Evolutionary conservation across 2,113 vertebrate species (phyloP).

Genomic region (Thamnophis sirtalis): DNA sequence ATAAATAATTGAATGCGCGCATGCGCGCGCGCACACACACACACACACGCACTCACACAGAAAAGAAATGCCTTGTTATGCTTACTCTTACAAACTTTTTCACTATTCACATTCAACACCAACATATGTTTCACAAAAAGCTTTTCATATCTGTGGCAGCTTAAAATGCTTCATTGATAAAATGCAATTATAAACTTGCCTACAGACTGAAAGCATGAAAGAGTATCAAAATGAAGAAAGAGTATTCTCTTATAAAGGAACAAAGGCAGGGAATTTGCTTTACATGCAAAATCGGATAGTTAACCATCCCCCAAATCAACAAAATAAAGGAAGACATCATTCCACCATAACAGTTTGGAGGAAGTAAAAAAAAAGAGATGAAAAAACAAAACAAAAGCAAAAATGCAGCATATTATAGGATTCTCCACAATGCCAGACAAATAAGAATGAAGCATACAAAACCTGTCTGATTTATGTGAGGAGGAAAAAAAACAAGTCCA

Average conservation of each 20-base stretch:
- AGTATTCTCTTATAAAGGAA: not conserved
- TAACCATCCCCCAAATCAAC: not conserved
- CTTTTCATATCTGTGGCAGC: conserved; percentile 24
- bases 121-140: conserved; percentile 43
- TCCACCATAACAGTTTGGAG: not conserved
- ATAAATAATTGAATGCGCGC: too few relatives aligned
- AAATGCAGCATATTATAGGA: not conserved
- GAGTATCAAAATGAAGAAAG: not conserved
- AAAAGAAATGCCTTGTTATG: conserved; percentile 34
- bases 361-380: not conserved
- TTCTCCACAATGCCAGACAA: not conserved
- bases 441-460: not conserved
- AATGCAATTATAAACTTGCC: conserved; percentile 12
- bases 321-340: not conserved
- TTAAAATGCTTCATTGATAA: conserved; percentile 45
- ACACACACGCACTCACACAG: too few relatives aligned
- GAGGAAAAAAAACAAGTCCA: not conserved
- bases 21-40: too few relatives aligned
- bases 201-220: not conserved
- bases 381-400: not conserved
- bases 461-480: not conserved
- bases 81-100: conserved; percentile 26
- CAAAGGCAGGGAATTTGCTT: not conserved
- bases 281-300: not conserved
- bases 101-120: conserved; percentile 29